A percentile compares a stretch with the other conserved stretches of the same genome.
These are phyloP conservation scores for Sander lucioperca DNA, from an alignment of 2,113 vertebrate species.

Conservation along the genomic window DNA sequence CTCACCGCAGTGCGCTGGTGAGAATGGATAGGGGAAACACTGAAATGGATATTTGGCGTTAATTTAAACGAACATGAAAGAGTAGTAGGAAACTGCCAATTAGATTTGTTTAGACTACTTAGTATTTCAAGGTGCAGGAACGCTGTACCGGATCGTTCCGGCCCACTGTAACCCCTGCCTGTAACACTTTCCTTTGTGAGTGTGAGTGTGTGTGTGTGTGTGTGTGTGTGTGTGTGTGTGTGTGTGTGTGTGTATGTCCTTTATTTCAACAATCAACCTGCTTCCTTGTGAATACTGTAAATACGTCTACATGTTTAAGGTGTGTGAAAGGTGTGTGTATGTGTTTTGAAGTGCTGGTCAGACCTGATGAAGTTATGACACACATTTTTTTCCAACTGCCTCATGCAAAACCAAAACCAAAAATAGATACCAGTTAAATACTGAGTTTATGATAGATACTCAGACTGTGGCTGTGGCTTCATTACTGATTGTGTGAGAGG, in stretches of 20 bases:
- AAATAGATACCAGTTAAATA: conserved; percentile 35
- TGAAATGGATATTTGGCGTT: too few species aligned
- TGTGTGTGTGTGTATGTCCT: not conserved
- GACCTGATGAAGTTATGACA: conserved; percentile 64
- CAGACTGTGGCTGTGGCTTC: not conserved
- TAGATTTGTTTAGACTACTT: too few species aligned
- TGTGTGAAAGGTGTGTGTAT: conserved; percentile 40
- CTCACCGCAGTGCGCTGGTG: too few species aligned
- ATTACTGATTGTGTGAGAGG: conserved; percentile 7
- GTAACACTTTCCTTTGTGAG: not conserved
- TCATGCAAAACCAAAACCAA: conserved; percentile 32
- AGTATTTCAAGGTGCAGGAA: too few species aligned
- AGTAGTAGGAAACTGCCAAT: too few species aligned
- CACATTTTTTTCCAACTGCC: not conserved
- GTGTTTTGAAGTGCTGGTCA: conserved; percentile 58
- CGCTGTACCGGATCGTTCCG: too few species aligned
- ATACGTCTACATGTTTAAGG: conserved; percentile 35
- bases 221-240: not conserved
- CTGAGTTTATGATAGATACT: not conserved
- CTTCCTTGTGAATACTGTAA: conserved; percentile 46
- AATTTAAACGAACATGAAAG: too few species aligned
- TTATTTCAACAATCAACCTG: not conserved
- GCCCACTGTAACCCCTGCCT: too few species aligned
- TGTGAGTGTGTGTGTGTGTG: not conserved
- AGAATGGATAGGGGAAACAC: too few species aligned